Evolutionary conservation across 2,113 vertebrate species (phyloP).

Genomic region (Callipepla squamata): DNA sequence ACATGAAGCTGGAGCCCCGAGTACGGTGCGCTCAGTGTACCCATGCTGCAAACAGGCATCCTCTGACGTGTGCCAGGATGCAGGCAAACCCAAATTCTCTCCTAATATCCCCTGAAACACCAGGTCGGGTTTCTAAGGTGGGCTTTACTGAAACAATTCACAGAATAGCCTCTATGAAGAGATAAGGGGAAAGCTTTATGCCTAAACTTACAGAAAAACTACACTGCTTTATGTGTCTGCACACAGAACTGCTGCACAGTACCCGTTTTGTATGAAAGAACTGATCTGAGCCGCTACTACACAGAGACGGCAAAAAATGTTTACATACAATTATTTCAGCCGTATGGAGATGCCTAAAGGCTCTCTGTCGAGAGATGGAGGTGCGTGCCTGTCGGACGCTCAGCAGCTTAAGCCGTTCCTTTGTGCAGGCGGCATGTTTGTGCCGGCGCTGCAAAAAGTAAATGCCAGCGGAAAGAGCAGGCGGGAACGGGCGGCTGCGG

Average conservation of each 20-base stretch:
- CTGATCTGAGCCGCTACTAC: accelerated
- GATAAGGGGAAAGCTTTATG: not conserved
- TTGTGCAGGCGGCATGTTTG: not conserved
- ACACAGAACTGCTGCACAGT: not conserved
- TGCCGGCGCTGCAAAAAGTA: not conserved
- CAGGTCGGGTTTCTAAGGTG: not conserved
- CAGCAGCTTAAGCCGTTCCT: not conserved
- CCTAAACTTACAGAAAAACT: not conserved
- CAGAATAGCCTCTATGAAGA: not conserved
- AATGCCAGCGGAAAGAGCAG: not conserved
- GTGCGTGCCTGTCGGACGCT: not conserved
- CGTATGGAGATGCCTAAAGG: not conserved
- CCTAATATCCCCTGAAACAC: not conserved
- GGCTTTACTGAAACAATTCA: not conserved
- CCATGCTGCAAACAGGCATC: not conserved
- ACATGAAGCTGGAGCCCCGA: not conserved
- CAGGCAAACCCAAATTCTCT: not conserved
- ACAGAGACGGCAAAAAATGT: not conserved
- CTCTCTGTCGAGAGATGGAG: not conserved
- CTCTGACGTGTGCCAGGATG: not conserved
- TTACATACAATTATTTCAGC: not conserved
- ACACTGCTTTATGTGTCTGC: not conserved
- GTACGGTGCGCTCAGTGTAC: not conserved
- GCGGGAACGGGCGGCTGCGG: not conserved
- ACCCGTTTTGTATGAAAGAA: not conserved